Base-by-base conservation (phyloP, 2,113 vertebrate genomes). In the Aplodontia rufa region DNA sequence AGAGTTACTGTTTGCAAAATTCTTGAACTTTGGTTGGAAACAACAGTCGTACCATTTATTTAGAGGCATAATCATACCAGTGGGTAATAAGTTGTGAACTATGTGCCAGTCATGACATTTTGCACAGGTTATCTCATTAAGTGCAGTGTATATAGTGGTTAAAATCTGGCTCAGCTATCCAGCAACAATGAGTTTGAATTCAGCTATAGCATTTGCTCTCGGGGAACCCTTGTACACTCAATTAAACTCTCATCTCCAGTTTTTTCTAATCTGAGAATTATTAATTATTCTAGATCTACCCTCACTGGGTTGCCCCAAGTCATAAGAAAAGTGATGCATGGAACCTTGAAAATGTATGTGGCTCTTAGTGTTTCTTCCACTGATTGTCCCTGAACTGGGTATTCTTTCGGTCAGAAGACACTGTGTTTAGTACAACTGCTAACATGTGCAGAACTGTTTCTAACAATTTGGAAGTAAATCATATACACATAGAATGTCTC, bases 321-420 rank as follows among this genome's bases (percentile, higher is more conserved):
- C 8, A 12, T 9, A 20, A n/a, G 5, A 49, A 40, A 64, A 55
- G 20, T 28, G 20, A 47, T 68, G 10, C 8, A n/a, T 28, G 0
- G 3, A 49, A 16, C 7, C n/a, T 88, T 88, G 28, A 40, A 74
- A 74, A 80, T n/a, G 6, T 3, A 1, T 72, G 12, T n/a, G 19
- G 22, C 22, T 2, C 35, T 45, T 51, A 3, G 6, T 4, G 0
- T 5, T 13, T 22, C 8, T 8, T 60, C 47, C 17, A 32, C 8
- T 42, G 20, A 14, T 35, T 62, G 5, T 4, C 35, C 13, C 1
- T 28, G 22, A 19, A 30, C 19, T 11, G 0, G 30, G 17, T n/a
- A 5, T 72, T 82, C 69, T 72, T 84, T 49, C 80, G 47, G 51
- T 81, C 6, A 45, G 19, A 80, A 80, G 19, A 55, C 42, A 69